Percentiles rank a stretch among this genome's conserved stretches.
These are phyloP conservation scores for Falco rusticolus DNA, from an alignment of 2,797 vertebrate species.

Conservation along the genomic window DNA sequence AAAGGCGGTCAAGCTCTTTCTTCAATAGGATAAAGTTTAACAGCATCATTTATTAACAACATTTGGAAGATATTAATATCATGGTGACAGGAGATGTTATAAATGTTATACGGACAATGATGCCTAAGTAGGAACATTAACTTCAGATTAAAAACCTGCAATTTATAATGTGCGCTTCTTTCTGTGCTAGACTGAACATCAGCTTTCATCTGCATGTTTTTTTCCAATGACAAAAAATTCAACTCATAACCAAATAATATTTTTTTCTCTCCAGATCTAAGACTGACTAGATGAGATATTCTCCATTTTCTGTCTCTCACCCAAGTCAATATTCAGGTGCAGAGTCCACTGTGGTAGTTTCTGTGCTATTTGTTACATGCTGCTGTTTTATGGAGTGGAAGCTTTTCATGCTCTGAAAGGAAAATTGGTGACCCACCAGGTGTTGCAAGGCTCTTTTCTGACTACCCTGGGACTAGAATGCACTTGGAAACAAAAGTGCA, in stretches of 20 bases:
- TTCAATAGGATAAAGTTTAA: background rate
- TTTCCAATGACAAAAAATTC: background rate
- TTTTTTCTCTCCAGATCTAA: background rate
- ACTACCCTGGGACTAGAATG: background rate
- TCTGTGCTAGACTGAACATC: background rate
- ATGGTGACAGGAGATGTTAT: background rate
- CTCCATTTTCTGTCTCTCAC: background rate
- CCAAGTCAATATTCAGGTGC: background rate
- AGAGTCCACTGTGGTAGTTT: background rate
- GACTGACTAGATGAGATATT: background rate
- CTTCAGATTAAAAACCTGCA: constrained; percentile 33
- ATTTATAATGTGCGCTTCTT: background rate
- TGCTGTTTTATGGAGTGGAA: background rate
- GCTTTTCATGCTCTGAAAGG: background rate
- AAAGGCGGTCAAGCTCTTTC: background rate
- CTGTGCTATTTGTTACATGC: background rate
- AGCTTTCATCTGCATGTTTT: background rate
- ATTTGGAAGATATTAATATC: constrained; percentile 7
- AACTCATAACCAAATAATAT: background rate
- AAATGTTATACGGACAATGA: constrained; percentile 5
- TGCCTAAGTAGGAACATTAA: constrained; percentile 34
- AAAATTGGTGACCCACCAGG: background rate
- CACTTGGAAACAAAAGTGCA: background rate
- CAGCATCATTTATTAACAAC: background rate
- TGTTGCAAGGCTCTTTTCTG: background rate